Conservation (phyloP, 2,888 invertebrate genomes). For the Ophion slaviceki region DNA sequence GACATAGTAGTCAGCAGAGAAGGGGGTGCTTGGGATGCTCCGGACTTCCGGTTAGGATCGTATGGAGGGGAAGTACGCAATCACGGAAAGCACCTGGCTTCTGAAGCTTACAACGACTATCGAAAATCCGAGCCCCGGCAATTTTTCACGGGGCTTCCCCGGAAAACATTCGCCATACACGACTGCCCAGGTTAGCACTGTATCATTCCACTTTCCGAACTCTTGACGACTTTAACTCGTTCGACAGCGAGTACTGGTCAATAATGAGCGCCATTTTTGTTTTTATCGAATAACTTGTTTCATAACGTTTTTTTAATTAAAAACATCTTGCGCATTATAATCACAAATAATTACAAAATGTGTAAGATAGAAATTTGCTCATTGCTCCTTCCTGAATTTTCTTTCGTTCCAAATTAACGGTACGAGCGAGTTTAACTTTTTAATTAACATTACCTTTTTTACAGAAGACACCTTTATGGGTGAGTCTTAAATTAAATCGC, state of each 20-base stretch:
- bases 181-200: slow-evolving; percentile 76
- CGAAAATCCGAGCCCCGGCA: slow-evolving; percentile 75
- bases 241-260: background rate
- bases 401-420: too few relatives aligned
- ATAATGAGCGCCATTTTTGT: background rate
- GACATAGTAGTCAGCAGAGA: slow-evolving; percentile 75
- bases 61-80: slow-evolving; percentile 83
- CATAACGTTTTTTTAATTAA: too few relatives aligned
- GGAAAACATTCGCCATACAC: slow-evolving; percentile 83
- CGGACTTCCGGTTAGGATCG: slow-evolving; percentile 81
- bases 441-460: too few relatives aligned
- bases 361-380: background rate
- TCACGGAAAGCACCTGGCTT: slow-evolving; percentile 81
- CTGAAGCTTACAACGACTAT: slow-evolving; percentile 79
- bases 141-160: slow-evolving; percentile 79
- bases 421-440: too few relatives aligned
- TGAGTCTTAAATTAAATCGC: too few relatives aligned
- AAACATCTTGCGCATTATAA: too few relatives aligned
- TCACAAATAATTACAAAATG: background rate
- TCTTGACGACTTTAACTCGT: background rate
- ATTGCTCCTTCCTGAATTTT: background rate
- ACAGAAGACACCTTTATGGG: too few relatives aligned
- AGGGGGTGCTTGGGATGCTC: slow-evolving; percentile 81
- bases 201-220: background rate
- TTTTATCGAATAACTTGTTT: background rate